phyloP scores from a whole-genome alignment of 53 echinoderm and acorn worm genomes.

The Mesocentrotus franciscanus region DNA sequence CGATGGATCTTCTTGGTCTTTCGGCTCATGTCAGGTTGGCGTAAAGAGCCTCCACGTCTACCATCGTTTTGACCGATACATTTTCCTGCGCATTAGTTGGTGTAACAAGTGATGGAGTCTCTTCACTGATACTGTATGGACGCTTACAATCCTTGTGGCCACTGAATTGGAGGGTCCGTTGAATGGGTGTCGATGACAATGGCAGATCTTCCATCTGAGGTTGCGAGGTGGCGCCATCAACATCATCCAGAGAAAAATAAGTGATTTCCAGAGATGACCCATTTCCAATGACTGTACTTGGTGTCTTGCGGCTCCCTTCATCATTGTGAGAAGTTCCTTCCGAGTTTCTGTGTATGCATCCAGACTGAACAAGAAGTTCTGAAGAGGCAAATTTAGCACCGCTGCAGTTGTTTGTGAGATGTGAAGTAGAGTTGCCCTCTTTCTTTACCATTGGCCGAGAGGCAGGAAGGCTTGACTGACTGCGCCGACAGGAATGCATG shows the following conservation, averaged over 20 bases:
- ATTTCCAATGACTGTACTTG: not conserved
- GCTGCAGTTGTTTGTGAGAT: not conserved
- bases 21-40: slow-evolving; percentile 8
- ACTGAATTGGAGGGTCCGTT: not conserved
- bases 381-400: too few relatives aligned
- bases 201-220: not conserved
- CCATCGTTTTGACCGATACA: not conserved
- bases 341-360: too few relatives aligned
- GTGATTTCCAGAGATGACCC: not conserved
- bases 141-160: not conserved
- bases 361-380: too few relatives aligned
- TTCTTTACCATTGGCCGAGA: too few relatives aligned
- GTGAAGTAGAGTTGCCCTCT: not conserved
- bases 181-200: not conserved
- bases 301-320: too few relatives aligned
- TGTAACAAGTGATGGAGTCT: not conserved
- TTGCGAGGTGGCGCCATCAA: not conserved
- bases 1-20: not conserved
- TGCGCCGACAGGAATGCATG: too few relatives aligned
- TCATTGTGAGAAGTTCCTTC: too few relatives aligned
- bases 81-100: not conserved
- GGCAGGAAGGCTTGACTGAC: too few relatives aligned
- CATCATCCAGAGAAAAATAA: not conserved
- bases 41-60: not conserved
- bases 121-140: not conserved